phyloP scores from a whole-genome alignment of 2,797 vertebrate genomes.

The Telmatherina bonti region DNA sequence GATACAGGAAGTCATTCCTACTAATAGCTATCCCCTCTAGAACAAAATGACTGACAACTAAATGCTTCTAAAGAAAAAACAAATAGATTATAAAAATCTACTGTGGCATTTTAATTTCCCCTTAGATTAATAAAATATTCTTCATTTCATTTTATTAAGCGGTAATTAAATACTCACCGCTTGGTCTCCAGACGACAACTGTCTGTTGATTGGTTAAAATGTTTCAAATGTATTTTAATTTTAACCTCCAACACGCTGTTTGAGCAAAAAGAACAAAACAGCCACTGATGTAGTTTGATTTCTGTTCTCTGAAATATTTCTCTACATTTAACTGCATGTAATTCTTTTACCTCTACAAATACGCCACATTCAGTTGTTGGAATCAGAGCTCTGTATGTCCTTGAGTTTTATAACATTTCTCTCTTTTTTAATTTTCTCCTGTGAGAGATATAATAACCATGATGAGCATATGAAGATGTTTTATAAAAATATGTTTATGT shows the following conservation, averaged over 20 bases:
- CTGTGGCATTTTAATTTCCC: too few species aligned
- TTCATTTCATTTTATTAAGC: too few species aligned
- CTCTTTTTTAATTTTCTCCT: not conserved
- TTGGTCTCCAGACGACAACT: too few species aligned
- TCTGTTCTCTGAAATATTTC: too few species aligned
- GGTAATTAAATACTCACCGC: too few species aligned
- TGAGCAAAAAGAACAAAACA: not conserved
- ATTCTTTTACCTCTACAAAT: not conserved
- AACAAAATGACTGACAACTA: too few species aligned
- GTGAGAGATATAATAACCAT: not conserved
- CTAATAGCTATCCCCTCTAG: too few species aligned
- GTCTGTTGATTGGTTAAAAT: not conserved
- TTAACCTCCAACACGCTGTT: not conserved
- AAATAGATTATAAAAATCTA: too few species aligned
- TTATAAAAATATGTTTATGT: not conserved
- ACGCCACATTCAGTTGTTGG: not conserved
- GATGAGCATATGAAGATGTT: slow-evolving; percentile 25
- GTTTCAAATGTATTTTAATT: not conserved
- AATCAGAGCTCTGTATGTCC: not conserved
- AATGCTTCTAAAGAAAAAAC: too few species aligned
- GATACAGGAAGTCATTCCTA: too few species aligned
- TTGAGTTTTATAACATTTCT: not conserved
- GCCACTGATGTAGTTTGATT: not conserved
- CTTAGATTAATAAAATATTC: too few species aligned
- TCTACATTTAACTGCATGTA: not conserved